Base-by-base conservation (phyloP, 2,888 invertebrate genomes). In the Pyrrhia umbra region DNA sequence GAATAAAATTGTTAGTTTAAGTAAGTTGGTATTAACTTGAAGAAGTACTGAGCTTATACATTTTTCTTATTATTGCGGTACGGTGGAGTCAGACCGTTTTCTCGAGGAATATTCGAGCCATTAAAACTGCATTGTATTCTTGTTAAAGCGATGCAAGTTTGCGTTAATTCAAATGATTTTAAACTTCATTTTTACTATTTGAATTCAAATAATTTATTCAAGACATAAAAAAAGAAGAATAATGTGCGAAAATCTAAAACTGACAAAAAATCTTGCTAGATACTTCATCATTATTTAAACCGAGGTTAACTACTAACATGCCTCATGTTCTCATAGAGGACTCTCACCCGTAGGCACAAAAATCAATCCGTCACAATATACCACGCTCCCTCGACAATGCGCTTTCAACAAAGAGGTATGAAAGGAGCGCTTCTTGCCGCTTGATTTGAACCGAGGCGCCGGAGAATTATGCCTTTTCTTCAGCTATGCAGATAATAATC, bases 381-480 rank as follows among this genome's bases (percentile, higher is more conserved):
- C 58, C 55, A 50, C 34, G 46, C 50, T 52, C 59, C 21, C 37
- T 57, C 65, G 68, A 79, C 81, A 85, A 82, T 84, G 83, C 80
- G 75, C 83, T 78, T 79, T 75, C 64, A 77, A 85, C 85, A 87
- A 88, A 85, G 83, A 79, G 62, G 62, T 47, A 67, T 80, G 80
- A 79, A 84, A 82, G 81, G 75, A 75, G 73, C 78, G 76, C 75
- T 56, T 67, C 78, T 79, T 78, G 77, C 74, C 79, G 81, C 81
- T 77, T 82, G 83, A 84, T 86, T 86, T 83, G 71, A 81, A 80
- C 70, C 52, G 63, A 65, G 66, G 62, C 66, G 52, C 37, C 61
- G 65, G 57, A 64, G 72, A 68, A 67, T 68, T 68, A 67, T 47
- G 65, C 58, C 62, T 66, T 76, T 79, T 72, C 75, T 80, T 79